Conservation (phyloP, 2,888 invertebrate genomes). For the Branchellion lobata region DNA sequence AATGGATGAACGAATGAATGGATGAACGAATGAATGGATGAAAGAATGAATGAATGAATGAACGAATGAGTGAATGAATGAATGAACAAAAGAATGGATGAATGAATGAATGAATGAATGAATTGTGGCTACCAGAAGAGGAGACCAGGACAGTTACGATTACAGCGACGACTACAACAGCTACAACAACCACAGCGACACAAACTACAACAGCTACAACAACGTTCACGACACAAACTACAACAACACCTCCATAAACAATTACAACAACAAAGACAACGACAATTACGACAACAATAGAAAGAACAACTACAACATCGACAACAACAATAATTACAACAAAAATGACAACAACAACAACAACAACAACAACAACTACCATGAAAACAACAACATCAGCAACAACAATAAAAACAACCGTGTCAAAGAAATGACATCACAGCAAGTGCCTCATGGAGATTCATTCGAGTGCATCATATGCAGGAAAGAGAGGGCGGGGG, state of each 20-base stretch:
- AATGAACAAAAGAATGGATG: too few species aligned
- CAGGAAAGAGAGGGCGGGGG: background rate
- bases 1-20: too few species aligned
- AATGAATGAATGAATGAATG: too few species aligned
- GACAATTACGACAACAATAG: background rate
- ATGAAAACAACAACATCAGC: too few species aligned
- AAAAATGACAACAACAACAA: background rate
- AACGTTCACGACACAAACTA: background rate
- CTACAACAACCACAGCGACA: conserved; percentile 17
- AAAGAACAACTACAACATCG: background rate
- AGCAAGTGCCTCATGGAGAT: background rate
- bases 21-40: too few species aligned
- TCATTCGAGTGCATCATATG: background rate
- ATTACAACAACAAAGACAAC: background rate
- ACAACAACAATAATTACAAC: too few species aligned
- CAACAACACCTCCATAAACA: background rate
- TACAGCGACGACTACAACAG: too few species aligned
- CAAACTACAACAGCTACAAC: background rate
- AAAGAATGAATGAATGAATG: too few species aligned
- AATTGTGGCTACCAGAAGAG: too few species aligned
- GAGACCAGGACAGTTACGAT: too few species aligned
- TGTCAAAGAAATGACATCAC: conserved; percentile 46
- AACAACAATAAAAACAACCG: too few species aligned
- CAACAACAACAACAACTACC: background rate
- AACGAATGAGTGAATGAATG: too few species aligned